Conservation (phyloP, 1,140 invertebrate genomes). For the Patella vulgata region DNA sequence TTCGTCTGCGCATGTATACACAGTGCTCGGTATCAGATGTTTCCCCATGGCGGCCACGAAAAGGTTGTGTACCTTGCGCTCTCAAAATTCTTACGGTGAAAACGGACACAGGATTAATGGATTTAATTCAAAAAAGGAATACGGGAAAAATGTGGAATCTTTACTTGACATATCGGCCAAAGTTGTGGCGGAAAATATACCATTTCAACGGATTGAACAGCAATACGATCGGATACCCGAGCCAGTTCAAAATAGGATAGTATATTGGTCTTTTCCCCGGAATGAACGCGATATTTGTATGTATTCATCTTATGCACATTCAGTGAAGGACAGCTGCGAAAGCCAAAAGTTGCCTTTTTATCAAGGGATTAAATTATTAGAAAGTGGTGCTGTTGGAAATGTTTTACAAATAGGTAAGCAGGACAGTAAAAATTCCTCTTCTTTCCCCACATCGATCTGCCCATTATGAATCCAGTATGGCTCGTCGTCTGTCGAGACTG, state of each 20-base stretch:
- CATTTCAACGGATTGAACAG: conserved; percentile 88
- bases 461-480: too few species aligned
- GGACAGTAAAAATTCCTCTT: not conserved
- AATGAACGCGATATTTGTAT: conserved; percentile 88
- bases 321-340: conserved; percentile 69
- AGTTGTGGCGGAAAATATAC: conserved; percentile 83
- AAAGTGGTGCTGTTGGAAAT: conserved; percentile 81
- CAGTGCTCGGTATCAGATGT: conserved; percentile 57
- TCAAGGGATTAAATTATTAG: conserved; percentile 83
- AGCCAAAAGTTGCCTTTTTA: conserved; percentile 84
- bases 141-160: conserved; percentile 66
- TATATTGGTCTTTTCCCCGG: conserved; percentile 88
- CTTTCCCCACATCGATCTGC: too few species aligned
- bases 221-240: conserved; percentile 86
- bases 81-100: conserved; percentile 40
- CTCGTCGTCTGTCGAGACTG: too few species aligned
- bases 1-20: conserved; percentile 49
- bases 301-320: conserved; percentile 83
- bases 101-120: conserved; percentile 14
- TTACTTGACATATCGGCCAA: conserved; percentile 84
- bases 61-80: conserved; percentile 63
- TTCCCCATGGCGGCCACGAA: conserved; percentile 66
- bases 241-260: conserved; percentile 85
- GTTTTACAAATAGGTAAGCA: conserved; percentile 90
- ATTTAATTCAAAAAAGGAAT: conserved; percentile 52